Base-by-base conservation (phyloP, 1,140 invertebrate genomes). In the Hermatobates lingyangjiaoensis region DNA sequence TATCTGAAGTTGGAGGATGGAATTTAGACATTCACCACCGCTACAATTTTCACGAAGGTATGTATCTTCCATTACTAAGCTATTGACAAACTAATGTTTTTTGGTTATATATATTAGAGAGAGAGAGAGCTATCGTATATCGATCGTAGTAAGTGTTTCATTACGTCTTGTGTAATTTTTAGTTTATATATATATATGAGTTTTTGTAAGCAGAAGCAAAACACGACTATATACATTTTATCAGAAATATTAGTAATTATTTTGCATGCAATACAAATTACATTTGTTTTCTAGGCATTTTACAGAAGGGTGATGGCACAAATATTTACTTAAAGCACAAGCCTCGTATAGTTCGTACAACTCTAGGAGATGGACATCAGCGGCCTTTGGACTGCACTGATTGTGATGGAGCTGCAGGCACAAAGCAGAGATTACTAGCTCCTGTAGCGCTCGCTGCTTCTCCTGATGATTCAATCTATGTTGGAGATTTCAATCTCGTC, bases 41-140 rank as follows among this genome's bases (percentile, higher is more conserved):
- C 56, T 95, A 96, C 66, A 96, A 97, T 63, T 93, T 94, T 75
- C 89, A 94, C 63, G 91, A 95, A 73, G 92, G 87, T 81, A 70
- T 61, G 51, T 56, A 27, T 52, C 27, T 38, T 50, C 45, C 21
- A 26, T 48, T 18, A 27, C 23, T 42, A 58, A 21, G 26, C 12
- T 52, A n/a, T 52, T 56, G 25, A n/a, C n/a, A n/a, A n/a, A n/a
- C n/a, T n/a, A n/a, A n/a, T 24, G 27, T 52, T n/a, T 27, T 5
- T 14, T 34, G 18, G n/a, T n/a, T 34, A 34, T 34, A n/a, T 7
- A 34, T 10, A 34, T 34, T 34, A 7, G 20, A 49, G 18, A 24
- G 14, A 24, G 18, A 30, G 7, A 18, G 42, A 7, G 20, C 42
- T 21, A 12, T 12, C 30, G 30, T 34, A 34, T 34, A 10, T 10